phyloP scores from a whole-genome alignment of 2,113 vertebrate species.

The Cyprinodon variegatus region DNA sequence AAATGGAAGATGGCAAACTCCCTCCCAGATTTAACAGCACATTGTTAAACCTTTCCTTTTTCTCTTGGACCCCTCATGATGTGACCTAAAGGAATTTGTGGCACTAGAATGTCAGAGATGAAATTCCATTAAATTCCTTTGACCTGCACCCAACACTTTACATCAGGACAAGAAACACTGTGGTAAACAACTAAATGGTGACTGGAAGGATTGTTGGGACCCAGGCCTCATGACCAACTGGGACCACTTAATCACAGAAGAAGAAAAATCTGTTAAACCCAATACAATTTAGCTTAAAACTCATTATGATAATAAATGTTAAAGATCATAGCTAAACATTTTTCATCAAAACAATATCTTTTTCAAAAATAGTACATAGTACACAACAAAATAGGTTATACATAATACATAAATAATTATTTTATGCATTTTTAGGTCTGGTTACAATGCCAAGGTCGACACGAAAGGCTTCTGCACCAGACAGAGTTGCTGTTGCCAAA shows the following conservation, averaged over 20 bases:
- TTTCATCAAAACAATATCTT: no score
- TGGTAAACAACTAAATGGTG: constrained; percentile 70
- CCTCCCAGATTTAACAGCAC: constrained; percentile 67
- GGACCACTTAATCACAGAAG: constrained; percentile 44
- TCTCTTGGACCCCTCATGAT: constrained; percentile 48
- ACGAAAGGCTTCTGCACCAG: no score
- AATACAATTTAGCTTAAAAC: constrained; percentile 26
- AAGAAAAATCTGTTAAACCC: constrained; percentile 20
- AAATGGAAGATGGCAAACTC: constrained; percentile 51
- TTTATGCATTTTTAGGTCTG: no score
- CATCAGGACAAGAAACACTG: constrained; percentile 68
- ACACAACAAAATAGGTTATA: no score
- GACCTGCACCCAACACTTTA: constrained; percentile 76
- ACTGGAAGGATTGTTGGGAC: constrained; percentile 67
- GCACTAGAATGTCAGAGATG: constrained; percentile 71
- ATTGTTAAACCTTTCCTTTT: constrained; percentile 67
- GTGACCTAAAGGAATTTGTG: constrained; percentile 66
- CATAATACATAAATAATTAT: no score
- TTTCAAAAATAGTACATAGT: no score
- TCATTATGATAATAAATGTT: no score
- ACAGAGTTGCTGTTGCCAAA: no score
- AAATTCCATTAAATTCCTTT: constrained; percentile 77
- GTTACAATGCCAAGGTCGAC: no score
- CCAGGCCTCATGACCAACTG: constrained; percentile 59
- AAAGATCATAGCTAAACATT: no score